Percentiles rank a stretch among this genome's conserved stretches.
phyloP scores from a whole-genome alignment of 2,113 vertebrate species.

The Dolichallabes microphthalmus region DNA sequence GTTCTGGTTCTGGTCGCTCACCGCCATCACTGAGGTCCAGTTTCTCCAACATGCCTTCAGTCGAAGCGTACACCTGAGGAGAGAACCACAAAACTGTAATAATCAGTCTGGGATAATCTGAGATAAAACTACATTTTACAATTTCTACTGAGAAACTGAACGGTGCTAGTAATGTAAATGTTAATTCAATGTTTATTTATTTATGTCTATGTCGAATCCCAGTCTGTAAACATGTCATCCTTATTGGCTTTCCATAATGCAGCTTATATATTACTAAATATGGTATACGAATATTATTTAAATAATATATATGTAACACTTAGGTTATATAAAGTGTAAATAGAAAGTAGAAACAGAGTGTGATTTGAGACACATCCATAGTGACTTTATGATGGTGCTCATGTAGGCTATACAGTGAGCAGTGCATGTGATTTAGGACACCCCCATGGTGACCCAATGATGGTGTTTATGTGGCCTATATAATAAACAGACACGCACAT shows the following conservation, averaged over 20 bases:
- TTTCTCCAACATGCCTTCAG: slow-evolving; percentile 90
- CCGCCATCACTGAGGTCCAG: slow-evolving; percentile 85
- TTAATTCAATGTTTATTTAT: not conserved
- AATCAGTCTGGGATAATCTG: not conserved
- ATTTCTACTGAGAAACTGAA: not conserved
- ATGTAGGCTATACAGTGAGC: not conserved
- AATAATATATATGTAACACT: too few species aligned
- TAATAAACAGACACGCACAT: not conserved
- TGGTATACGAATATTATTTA: too few species aligned
- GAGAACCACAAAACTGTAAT: not conserved
- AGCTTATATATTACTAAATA: not conserved
- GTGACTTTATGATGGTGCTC: not conserved
- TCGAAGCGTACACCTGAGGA: slow-evolving; percentile 75
- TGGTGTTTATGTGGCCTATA: not conserved
- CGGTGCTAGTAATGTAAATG: not conserved
- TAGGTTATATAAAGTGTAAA: too few species aligned
- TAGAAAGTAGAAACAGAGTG: not conserved
- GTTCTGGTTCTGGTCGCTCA: slow-evolving; percentile 58
- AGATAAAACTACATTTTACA: not conserved
- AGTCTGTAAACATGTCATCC: not conserved
- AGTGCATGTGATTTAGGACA: not conserved
- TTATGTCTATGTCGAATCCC: not conserved
- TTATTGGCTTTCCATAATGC: not conserved
- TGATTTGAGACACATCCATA: not conserved
- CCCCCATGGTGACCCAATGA: not conserved